These are phyloP conservation scores for Sternarchorhynchus goeldii DNA, from an alignment of 2,797 vertebrate genomes.

Conservation along the genomic window DNA sequence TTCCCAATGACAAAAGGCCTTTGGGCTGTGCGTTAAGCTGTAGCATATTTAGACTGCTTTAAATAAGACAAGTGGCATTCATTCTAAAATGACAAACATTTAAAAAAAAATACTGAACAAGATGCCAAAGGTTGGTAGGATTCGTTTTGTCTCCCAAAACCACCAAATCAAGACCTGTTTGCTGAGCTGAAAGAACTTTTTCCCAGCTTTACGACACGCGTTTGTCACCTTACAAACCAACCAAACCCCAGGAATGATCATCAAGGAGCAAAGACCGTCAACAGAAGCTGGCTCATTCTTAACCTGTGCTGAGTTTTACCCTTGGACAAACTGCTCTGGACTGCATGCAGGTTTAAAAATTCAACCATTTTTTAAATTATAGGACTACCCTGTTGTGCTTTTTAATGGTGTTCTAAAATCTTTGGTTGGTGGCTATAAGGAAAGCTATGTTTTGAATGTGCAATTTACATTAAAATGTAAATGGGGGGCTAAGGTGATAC, in stretches of 20 bases:
- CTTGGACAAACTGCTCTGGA: not conserved
- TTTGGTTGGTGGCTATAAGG: not conserved
- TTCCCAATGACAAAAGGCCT: constrained; percentile 65
- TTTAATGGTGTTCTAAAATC: not conserved
- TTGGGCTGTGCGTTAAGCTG: not conserved
- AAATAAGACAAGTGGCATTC: constrained; percentile 5
- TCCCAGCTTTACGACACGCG: too few species aligned
- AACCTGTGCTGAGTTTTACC: not conserved
- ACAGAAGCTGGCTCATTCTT: not conserved
- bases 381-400: too few species aligned
- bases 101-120: too few species aligned
- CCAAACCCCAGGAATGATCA: constrained; percentile 10
- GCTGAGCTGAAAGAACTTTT: too few species aligned
- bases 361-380: too few species aligned
- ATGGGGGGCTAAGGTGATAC: not conserved
- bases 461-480: not conserved
- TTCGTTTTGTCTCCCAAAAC: too few species aligned
- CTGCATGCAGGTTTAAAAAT: too few species aligned
- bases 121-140: too few species aligned
- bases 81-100: not conserved
- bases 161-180: too few species aligned
- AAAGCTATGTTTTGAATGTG: constrained; percentile 1
- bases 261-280: constrained; percentile 29
- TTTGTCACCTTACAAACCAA: too few species aligned
- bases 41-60: not conserved